Evolutionary conservation across 53 echinoderm and acorn worm genomes (phyloP), one percentile per base, ranked within the genome.

Genomic region (Paracentrotus lividus): DNA sequence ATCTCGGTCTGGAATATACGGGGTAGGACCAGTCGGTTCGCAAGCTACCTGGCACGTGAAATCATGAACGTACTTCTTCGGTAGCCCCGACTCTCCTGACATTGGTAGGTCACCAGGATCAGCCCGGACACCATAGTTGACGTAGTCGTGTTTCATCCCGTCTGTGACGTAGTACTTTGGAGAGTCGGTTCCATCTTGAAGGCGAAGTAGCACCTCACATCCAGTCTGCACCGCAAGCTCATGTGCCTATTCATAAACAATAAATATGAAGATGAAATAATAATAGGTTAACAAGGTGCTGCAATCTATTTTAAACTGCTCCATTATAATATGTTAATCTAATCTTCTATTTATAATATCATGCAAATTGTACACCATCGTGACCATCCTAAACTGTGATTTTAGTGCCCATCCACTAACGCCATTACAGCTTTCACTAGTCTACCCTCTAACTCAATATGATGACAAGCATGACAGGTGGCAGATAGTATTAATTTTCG

Each of bases 171-270:
- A 92, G 58, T 92, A 92, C 43, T 92, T 92, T 29, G 36, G 47
- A 32, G 72, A 49, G 20, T 51, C 51, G n/a, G 24, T 29, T 21
- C 23, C 90, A 77, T 90, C 77, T 55, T 94, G 88, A 12, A 94
- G 44, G 8, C 88, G 90, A n/a, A 94, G 51, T 16, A 94, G 81
- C 42, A 94, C 94, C 42, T 94, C 90, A 23, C 94, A 94, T 27
- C 94, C 90, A 2, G 94, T 94, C 59, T 94, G 94, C 7, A 94
- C 90, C 8, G 88, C 88, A 6, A 94, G 90, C 58, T 94, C 94
- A 45, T 94, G 94, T 24, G 94, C 94, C 94, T 94, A 49, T 38
- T 27, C 14, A 14, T 56, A 76, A 47, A 4, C 2, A 81, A 81
- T 47, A 47, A 81, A n/a, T n/a, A n/a, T n/a, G n/a, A n/a, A n/a